Evolutionary conservation across 2,113 vertebrate genomes (phyloP).

Genomic region (Sarotherodon lohbergeri): DNA sequence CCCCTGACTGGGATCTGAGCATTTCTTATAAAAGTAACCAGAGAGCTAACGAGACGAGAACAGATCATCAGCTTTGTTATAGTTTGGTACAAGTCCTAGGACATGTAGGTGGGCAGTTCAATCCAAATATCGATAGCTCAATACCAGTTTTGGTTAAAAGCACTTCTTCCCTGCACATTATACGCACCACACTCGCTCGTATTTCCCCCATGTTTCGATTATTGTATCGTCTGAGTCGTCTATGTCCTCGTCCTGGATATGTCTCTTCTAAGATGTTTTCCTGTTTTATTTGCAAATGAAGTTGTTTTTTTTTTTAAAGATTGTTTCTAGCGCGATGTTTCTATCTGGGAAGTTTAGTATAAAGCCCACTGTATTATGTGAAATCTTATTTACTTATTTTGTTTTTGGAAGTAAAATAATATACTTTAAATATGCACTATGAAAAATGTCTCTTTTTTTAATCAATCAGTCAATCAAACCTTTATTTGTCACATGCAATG

Average conservation of each 20-base stretch:
- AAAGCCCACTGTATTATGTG: rapidly evolving
- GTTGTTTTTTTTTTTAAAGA: not conserved
- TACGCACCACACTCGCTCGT: not conserved
- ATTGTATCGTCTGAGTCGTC: not conserved
- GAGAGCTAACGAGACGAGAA: not conserved
- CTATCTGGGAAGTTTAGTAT: not conserved
- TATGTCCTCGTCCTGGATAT: not conserved
- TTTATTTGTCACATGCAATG: too few relatives aligned
- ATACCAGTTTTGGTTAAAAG: not conserved
- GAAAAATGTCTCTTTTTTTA: not conserved
- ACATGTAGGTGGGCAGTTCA: not conserved
- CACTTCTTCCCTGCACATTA: not conserved
- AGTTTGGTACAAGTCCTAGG: not conserved
- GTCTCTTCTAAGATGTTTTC: not conserved
- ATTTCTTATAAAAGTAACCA: not conserved
- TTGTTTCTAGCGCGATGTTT: rapidly evolving
- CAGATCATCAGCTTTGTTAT: not conserved
- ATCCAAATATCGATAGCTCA: rapidly evolving
- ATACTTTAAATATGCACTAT: not conserved
- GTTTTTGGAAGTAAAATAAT: not conserved
- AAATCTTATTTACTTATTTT: not conserved
- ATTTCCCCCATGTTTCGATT: not conserved
- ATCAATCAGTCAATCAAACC: too few relatives aligned
- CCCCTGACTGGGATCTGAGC: not conserved
- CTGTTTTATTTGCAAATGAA: not conserved